A percentile compares a stretch with the other conserved stretches of the same genome.
Conservation (phyloP, 2,797 vertebrate species). For the Oceanodroma leucorhoa region DNA sequence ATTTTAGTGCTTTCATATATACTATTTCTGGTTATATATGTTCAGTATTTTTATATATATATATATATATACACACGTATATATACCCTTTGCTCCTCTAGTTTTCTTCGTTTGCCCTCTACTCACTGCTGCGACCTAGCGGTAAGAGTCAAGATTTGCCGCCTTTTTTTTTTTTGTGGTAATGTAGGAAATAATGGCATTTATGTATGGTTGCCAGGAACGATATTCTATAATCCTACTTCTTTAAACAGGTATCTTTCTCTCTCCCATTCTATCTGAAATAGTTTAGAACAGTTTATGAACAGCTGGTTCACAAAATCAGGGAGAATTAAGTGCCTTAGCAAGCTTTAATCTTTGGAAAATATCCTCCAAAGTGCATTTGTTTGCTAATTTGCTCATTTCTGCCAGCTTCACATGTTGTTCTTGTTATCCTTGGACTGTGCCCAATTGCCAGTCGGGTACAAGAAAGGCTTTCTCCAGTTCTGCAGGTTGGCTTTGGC, state of each 20-base stretch:
- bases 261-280: neutral
- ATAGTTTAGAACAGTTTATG: neutral
- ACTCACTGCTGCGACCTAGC: neutral
- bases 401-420: neutral
- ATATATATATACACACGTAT: neutral
- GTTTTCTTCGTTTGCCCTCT: neutral
- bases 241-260: neutral
- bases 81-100: accelerated
- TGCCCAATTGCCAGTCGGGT: neutral
- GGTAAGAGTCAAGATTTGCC: neutral
- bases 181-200: neutral
- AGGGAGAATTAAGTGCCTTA: neutral
- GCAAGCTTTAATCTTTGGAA: neutral
- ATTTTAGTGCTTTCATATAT: neutral
- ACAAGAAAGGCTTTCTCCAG: neutral
- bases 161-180: no score
- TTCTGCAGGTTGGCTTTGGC: neutral
- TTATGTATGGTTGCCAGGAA: neutral
- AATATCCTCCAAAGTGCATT: neutral
- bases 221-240: neutral
- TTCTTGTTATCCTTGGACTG: neutral
- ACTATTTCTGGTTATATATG: neutral
- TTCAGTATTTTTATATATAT: neutral
- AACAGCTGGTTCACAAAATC: neutral
- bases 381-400: neutral